A percentile compares a stretch with the other conserved stretches of the same genome.
phyloP scores from a whole-genome alignment of 2,888 invertebrate genomes.

The Quadroppia sp. region DNA sequence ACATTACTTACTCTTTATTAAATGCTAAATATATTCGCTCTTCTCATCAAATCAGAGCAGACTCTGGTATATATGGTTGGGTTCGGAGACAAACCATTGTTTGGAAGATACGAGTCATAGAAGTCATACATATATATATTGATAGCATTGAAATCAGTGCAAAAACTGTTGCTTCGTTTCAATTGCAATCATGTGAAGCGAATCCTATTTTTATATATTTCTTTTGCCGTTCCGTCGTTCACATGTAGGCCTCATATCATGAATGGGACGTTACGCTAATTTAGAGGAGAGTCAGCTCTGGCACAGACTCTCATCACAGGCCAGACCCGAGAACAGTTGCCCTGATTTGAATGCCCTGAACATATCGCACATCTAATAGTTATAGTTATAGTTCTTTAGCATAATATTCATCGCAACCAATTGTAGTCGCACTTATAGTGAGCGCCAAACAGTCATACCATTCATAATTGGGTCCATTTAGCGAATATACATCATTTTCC shows the following conservation, averaged over 20 bases:
- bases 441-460: neutral
- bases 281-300: neutral
- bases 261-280: slow-evolving; percentile 35
- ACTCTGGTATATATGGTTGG: neutral
- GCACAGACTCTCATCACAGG: slow-evolving; percentile 2
- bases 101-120: slow-evolving; percentile 12
- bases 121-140: neutral
- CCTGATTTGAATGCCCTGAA: neutral
- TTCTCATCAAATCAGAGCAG: neutral
- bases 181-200: slow-evolving; percentile 14
- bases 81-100: slow-evolving; percentile 11
- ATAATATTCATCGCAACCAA: slow-evolving; percentile 30
- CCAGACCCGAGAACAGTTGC: slow-evolving; percentile 15
- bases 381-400: neutral
- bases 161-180: slow-evolving; percentile 11
- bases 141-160: neutral
- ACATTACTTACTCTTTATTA: slow-evolving; percentile 28
- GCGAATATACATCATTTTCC: slow-evolving; percentile 29
- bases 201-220: slow-evolving; percentile 31
- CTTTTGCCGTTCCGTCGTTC: slow-evolving; percentile 20
- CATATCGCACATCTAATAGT: slow-evolving; percentile 7
- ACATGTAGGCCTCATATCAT: slow-evolving; percentile 23
- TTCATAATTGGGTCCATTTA: slow-evolving; percentile 24
- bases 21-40: neutral
- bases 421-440: slow-evolving; percentile 9